Base-by-base conservation (phyloP, 2,888 invertebrate species). In the Cosmia trapezina region DNA sequence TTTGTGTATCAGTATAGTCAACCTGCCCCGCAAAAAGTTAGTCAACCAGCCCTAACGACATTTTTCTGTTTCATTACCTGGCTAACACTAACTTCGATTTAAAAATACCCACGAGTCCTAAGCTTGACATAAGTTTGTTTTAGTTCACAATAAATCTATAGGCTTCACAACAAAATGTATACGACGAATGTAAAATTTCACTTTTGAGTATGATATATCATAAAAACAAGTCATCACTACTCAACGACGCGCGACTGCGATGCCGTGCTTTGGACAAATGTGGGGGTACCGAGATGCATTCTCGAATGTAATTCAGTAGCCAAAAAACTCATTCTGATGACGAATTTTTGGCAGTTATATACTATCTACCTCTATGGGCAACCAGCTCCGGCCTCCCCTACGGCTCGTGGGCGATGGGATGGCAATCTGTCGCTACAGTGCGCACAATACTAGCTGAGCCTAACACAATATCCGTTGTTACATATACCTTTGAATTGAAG, bases 341-440 rank as follows among this genome's bases (percentile, higher is more conserved):
- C 11, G 12, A 28, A 19, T 45, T 61, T 45, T 61, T 45, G 12
- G 17, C 17, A 11, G 17, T 45, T 19, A 19, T 19, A 19, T 4
- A 11, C 45, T 45, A 28, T 12, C 28, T 47, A 49, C 49, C 19
- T 4, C 14, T 37, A 63, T n/a, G 51, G 9, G 6, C 33, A 37
- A 53, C n/a, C 6, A 37, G 53, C 63, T n/a, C 63, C 37, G 1
- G 63, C n/a, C 53, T 63, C 54, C 63, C 37, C 14, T 63, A 53
- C 33, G 6, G 54, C n/a, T 69, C 69, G 73, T 83, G 83, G 70
- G 83, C 79, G 73, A 64, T 78, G 70, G 63, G 56, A 64, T 67
- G 73, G 67, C 73, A 83, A 80, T 73, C 83, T 66, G 64, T 83
- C 61, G 64, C 80, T 62, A 70, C 70, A 80, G 53, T 33, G 78